Evolutionary conservation across 2,797 vertebrate species (phyloP).

Genomic region (Tamandua tetradactyla): DNA sequence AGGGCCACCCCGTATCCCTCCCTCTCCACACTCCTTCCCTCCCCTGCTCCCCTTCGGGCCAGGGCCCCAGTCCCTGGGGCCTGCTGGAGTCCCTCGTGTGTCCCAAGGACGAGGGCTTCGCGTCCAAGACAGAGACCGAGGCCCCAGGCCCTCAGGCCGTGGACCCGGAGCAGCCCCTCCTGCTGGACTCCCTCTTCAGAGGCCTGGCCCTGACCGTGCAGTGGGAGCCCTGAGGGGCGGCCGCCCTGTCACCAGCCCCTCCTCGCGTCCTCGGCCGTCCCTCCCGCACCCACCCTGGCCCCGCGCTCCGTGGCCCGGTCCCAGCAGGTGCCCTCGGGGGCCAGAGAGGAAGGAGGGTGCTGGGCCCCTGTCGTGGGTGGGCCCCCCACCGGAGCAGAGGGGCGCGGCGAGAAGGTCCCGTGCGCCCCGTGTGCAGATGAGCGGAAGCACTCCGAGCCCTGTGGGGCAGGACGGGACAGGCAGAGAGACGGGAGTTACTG

Average conservation of each 20-base stretch:
- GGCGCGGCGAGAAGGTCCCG: rapidly evolving
- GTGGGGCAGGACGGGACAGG: not conserved
- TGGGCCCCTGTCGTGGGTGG: not conserved
- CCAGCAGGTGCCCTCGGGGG: rapidly evolving
- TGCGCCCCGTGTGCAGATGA: rapidly evolving
- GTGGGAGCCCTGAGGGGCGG: conserved; percentile 79
- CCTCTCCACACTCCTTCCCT: conserved; percentile 31
- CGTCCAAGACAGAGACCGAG: not conserved
- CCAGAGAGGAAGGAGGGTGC: not conserved
- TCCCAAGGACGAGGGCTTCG: conserved; percentile 18
- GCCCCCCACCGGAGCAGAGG: not conserved
- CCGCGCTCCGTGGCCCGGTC: not conserved
- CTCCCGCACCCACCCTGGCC: rapidly evolving
- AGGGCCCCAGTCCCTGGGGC: not conserved
- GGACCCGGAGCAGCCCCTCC: not conserved
- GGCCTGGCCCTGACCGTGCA: conserved; percentile 83
- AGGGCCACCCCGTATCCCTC: not conserved
- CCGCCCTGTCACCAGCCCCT: not conserved
- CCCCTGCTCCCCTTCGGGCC: not conserved
- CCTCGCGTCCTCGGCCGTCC: rapidly evolving
- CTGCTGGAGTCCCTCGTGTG: conserved; percentile 75
- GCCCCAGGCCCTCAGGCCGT: not conserved
- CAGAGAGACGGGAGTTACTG: not conserved
- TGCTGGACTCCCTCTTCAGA: conserved; percentile 78
- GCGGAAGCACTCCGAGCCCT: no score